Conservation (phyloP, 1,140 invertebrate genomes). For the Papilio polyxenes region DNA sequence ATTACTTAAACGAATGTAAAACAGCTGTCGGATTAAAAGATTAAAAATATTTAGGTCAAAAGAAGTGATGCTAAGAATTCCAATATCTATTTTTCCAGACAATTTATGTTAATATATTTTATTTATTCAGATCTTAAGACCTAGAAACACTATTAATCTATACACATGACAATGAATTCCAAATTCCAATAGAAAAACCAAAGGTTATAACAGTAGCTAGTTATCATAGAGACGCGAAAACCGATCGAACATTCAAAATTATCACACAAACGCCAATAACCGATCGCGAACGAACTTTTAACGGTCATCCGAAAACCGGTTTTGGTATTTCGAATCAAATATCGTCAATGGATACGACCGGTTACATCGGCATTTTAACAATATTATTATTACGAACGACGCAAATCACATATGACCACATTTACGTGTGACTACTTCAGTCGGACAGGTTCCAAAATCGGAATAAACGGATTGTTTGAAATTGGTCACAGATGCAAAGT, state of each 20-base stretch:
- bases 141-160: background rate
- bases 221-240: conserved; percentile 54
- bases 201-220: conserved; percentile 28
- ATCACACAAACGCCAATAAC: conserved; percentile 49
- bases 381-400: conserved; percentile 32
- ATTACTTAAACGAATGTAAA: background rate
- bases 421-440: background rate
- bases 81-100: background rate
- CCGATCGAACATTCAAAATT: conserved; percentile 50
- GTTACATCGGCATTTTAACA: conserved; percentile 44
- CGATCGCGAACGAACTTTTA: conserved; percentile 56
- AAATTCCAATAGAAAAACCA: conserved; percentile 18
- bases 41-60: background rate
- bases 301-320: conserved; percentile 62
- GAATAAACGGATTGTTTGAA: conserved; percentile 13
- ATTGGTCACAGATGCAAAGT: conserved; percentile 12
- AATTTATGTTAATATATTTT: too few species aligned
- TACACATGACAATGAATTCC: background rate
- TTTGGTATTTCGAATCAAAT: conserved; percentile 46
- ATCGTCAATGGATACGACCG: conserved; percentile 59
- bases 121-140: background rate
- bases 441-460: conserved; percentile 25
- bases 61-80: background rate
- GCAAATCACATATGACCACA: conserved; percentile 26
- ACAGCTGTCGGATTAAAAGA: conserved; percentile 7